Percentiles rank a stretch among this genome's conserved stretches.
Conservation (phyloP, 1,140 invertebrate species). For the Hyposmocoma kahamanoa region DNA sequence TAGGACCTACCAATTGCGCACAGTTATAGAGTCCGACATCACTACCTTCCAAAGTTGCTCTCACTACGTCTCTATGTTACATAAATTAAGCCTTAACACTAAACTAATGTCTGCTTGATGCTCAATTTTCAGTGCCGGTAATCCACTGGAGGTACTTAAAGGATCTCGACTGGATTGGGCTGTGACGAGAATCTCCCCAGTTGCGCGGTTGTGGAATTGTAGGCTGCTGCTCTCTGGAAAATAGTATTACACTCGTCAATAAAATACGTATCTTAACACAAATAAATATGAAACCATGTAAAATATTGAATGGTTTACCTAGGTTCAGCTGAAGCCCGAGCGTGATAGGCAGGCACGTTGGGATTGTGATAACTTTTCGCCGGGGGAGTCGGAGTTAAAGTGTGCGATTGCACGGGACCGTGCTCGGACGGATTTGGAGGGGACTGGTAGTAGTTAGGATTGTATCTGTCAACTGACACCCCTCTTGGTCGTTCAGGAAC, state of each 20-base stretch:
- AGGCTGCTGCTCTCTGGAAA: slow-evolving; percentile 64
- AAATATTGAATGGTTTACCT: slow-evolving; percentile 38
- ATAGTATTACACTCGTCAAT: no score
- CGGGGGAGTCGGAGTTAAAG: slow-evolving; percentile 38
- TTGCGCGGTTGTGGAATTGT: slow-evolving; percentile 45
- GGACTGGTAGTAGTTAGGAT: slow-evolving; percentile 52
- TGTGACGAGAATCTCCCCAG: slow-evolving; percentile 41
- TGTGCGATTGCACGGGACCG: slow-evolving; percentile 52
- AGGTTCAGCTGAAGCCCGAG: slow-evolving; percentile 60
- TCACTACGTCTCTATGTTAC: slow-evolving; percentile 6
- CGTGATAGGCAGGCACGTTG: slow-evolving; percentile 55
- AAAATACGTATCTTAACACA: slow-evolving; percentile 5
- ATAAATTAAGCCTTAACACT: slow-evolving; percentile 15
- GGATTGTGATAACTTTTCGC: slow-evolving; percentile 56
- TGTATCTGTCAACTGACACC: slow-evolving; percentile 64
- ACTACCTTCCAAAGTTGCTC: slow-evolving; percentile 1
- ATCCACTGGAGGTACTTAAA: slow-evolving; percentile 73
- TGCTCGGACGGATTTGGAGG: slow-evolving; percentile 39
- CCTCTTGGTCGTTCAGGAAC: slow-evolving; percentile 49
- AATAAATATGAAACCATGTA: no score
- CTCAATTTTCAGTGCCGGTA: slow-evolving; percentile 65
- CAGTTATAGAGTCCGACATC: not conserved
- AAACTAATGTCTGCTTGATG: not conserved
- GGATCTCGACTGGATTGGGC: slow-evolving; percentile 67
- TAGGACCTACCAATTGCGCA: no score